Evolutionary conservation across 2,888 invertebrate genomes (phyloP), one percentile per base, ranked within the genome.

Genomic region (Chrysolina oricalcia): DNA sequence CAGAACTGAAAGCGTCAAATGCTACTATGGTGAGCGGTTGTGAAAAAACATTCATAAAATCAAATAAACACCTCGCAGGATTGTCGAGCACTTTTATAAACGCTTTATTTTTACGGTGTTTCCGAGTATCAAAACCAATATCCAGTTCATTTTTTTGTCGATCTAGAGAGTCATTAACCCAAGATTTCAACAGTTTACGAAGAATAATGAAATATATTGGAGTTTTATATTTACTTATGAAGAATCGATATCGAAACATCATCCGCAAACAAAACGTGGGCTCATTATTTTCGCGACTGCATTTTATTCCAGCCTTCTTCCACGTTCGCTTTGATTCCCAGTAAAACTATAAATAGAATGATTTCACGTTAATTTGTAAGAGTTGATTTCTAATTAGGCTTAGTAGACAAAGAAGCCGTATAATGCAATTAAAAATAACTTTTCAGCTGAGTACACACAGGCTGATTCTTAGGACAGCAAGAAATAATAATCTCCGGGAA

Each of bases 321-420:
- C 15, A 35, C 27, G 35, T 59, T 9, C 35, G 35, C 59, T 59
- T 27, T 35, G 13, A 59, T 59, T 59, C 59, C n/a, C 6, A 35
- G 59, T 27, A 59, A 59, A 59, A 27, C 17, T 59, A 59, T 59
- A 59, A 35, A 59, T 59, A 59, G 59, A 27, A 6, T 35, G 15
- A 59, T 59, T 59, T 23, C 27, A 59, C 59, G 59, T 23, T 59
- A 35, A 59, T 59, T 53, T 59, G 59, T 35, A 59, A 59, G 27
- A 27, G 23, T 35, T 59, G 59, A n/a, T 35, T 59, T 59, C 59
- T 35, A 59, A 59, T 59, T 35, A 59, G 35, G 35, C 59, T 35
- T n/a, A 59, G 27, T 59, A 59, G 35, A n/a, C 59, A 59, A 35
- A 35, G 59, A 59, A 35, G 35, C 35, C 35, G 59, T 27, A 59